These are phyloP conservation scores for Falco concolor DNA, from an alignment of 2,797 vertebrate genomes.

Conservation along the genomic window DNA sequence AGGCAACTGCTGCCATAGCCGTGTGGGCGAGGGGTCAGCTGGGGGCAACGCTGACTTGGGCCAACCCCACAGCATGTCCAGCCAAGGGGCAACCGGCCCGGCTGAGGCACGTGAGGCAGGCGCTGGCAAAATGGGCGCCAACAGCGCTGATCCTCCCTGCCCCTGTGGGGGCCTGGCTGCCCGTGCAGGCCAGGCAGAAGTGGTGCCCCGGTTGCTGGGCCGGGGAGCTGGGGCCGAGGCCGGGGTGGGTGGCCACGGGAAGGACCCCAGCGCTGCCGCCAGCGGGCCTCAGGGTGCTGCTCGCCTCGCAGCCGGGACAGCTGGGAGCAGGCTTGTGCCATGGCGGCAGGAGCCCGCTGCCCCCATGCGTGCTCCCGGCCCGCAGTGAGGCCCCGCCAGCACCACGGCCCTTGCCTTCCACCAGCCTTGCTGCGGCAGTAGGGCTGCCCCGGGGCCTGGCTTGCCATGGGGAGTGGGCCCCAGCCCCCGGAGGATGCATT, in stretches of 20 bases:
- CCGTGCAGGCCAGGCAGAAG: rapidly evolving
- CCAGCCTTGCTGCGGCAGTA: no score
- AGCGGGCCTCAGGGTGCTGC: no score
- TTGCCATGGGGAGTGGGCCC: not conserved
- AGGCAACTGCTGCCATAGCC: not conserved
- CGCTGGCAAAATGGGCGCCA: rapidly evolving
- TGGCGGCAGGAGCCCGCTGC: not conserved
- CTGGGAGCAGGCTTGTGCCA: not conserved
- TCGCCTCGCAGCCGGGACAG: no score
- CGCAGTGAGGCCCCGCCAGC: not conserved
- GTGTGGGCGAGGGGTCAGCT: not conserved
- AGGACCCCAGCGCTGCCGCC: no score
- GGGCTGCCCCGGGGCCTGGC: not conserved
- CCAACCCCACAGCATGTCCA: no score
- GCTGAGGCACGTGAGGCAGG: rapidly evolving
- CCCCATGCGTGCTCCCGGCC: not conserved
- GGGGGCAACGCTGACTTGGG: no score
- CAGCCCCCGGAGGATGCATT: rapidly evolving
- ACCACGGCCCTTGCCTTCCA: not conserved
- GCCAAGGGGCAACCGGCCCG: no score
- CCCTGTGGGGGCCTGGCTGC: not conserved
- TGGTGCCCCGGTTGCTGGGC: not conserved
- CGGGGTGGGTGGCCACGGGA: not conserved
- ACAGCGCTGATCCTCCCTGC: no score
- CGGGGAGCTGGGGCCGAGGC: not conserved